A percentile compares a stretch with the other conserved stretches of the same genome.
These are phyloP conservation scores for Epinephelus coioides DNA, from an alignment of 2,797 vertebrate species.

Conservation along the genomic window DNA sequence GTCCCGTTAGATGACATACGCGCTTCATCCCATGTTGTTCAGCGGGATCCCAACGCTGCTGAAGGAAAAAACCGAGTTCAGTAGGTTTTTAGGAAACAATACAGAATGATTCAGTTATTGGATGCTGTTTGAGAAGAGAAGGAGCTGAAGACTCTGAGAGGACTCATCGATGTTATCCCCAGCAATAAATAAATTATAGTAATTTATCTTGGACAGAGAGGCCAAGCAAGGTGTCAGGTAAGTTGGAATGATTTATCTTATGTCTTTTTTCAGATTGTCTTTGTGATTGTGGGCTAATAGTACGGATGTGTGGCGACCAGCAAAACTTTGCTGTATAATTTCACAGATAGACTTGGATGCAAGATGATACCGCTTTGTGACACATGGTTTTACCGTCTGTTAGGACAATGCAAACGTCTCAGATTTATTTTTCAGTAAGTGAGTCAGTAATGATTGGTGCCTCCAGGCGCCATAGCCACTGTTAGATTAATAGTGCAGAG, in stretches of 20 bases:
- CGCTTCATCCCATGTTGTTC: slow-evolving; percentile 61
- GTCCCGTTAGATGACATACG: slow-evolving; percentile 72
- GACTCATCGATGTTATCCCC: slow-evolving; percentile 72
- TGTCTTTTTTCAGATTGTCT: background rate
- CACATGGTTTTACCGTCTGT: slow-evolving; percentile 1
- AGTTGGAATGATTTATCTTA: slow-evolving; percentile 55
- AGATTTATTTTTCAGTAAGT: slow-evolving; percentile 33
- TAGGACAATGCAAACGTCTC: slow-evolving; percentile 20
- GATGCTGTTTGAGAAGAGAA: slow-evolving; percentile 48
- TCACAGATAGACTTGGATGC: slow-evolving; percentile 26
- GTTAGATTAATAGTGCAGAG: slow-evolving; percentile 55
- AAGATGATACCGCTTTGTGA: slow-evolving; percentile 28
- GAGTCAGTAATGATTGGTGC: slow-evolving; percentile 40
- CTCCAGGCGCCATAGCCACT: slow-evolving; percentile 14
- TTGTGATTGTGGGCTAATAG: background rate
- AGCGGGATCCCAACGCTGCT: slow-evolving; percentile 34
- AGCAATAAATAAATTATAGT: slow-evolving; percentile 45
- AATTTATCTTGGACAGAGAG: slow-evolving; percentile 75
- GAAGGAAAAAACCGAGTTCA: slow-evolving; percentile 15
- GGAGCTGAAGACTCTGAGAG: slow-evolving; percentile 39
- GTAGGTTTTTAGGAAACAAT: background rate
- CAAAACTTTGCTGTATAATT: slow-evolving; percentile 60
- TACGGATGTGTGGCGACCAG: slow-evolving; percentile 3
- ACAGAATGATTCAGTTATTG: slow-evolving; percentile 30
- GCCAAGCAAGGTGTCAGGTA: slow-evolving; percentile 84